These are phyloP conservation scores for Brachyopa scutellaris DNA, from an alignment of 2,888 invertebrate species.

Conservation along the genomic window DNA sequence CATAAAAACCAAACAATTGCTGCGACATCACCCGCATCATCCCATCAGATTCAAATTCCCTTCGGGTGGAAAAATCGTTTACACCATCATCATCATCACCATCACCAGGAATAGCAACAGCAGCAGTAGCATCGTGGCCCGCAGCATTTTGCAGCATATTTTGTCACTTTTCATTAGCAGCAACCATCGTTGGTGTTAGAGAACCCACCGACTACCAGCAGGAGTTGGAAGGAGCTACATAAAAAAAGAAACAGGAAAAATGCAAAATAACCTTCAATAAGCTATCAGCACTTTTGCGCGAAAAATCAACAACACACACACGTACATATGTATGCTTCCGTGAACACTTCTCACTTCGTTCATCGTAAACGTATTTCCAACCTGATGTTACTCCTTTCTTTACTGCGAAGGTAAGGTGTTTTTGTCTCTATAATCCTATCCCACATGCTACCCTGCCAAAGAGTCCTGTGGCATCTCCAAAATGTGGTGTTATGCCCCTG, in stretches of 20 bases:
- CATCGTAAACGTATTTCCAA: not conserved
- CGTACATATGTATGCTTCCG: conserved; percentile 31
- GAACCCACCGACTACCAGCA: not conserved
- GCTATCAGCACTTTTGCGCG: conserved; percentile 55
- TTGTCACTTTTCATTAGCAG: conserved; percentile 56
- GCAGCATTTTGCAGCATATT: conserved; percentile 49
- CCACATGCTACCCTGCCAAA: conserved; percentile 20
- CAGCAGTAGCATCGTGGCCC: conserved; percentile 4
- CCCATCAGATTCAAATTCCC: conserved; percentile 5
- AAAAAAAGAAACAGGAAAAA: conserved; percentile 2
- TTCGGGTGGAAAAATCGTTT: conserved; percentile 8
- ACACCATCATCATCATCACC: conserved; percentile 41
- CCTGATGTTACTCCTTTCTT: not conserved
- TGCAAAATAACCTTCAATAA: conserved; percentile 62
- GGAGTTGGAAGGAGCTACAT: not conserved
- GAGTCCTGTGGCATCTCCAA: conserved; percentile 15
- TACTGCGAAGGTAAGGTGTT: conserved; percentile 31
- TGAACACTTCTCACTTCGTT: conserved; percentile 26
- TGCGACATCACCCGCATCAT: conserved; percentile 7
- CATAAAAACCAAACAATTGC: conserved; percentile 63
- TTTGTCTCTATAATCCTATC: conserved; percentile 20
- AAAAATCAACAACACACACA: conserved; percentile 49
- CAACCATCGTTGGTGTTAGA: conserved; percentile 2
- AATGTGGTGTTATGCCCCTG: conserved; percentile 7
- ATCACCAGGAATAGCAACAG: too few relatives aligned